Conservation (phyloP, 2,113 vertebrate genomes). For the Monopterus albus region DNA sequence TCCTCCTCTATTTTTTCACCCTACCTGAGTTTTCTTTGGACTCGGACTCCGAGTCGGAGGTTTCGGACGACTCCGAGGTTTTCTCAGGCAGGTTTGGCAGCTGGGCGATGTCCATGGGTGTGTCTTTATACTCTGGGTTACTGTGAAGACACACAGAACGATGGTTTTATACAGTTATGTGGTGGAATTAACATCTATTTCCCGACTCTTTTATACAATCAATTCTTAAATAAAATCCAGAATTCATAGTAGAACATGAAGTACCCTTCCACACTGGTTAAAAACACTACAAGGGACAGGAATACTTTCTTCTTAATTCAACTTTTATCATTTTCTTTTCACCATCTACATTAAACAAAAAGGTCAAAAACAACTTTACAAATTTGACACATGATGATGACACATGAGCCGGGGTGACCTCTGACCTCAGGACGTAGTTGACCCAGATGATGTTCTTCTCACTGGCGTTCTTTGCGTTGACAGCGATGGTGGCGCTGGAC, state of each 20-base stretch:
- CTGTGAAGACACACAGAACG: conserved; percentile 72
- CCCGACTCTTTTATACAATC: too few relatives aligned
- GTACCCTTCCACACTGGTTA: too few relatives aligned
- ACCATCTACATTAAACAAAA: too few relatives aligned
- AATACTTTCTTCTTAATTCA: too few relatives aligned
- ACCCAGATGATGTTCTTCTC: conserved; percentile 99
- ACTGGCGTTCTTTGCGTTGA: conserved; percentile 96
- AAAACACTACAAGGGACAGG: too few relatives aligned
- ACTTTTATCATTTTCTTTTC: too few relatives aligned
- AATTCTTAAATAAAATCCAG: too few relatives aligned
- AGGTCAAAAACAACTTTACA: too few relatives aligned
- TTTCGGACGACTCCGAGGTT: conserved; percentile 94
- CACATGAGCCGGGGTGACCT: background rate
- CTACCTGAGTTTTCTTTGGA: conserved; percentile 98
- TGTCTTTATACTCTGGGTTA: conserved; percentile 96
- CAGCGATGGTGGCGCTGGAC: conserved; percentile 95
- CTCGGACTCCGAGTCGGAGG: conserved; percentile 97
- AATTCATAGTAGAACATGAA: too few relatives aligned
- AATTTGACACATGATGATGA: too few relatives aligned
- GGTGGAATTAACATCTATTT: fast-evolving
- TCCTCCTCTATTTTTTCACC: background rate
- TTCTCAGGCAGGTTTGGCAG: conserved; percentile 96
- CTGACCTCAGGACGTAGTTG: conserved; percentile 98
- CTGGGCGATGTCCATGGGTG: conserved; percentile 96
- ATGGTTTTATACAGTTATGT: background rate